Evolutionary conservation across 1,140 invertebrate species (phyloP), one percentile per base, ranked within the genome.

Genomic region (Agrypnia vestita): DNA sequence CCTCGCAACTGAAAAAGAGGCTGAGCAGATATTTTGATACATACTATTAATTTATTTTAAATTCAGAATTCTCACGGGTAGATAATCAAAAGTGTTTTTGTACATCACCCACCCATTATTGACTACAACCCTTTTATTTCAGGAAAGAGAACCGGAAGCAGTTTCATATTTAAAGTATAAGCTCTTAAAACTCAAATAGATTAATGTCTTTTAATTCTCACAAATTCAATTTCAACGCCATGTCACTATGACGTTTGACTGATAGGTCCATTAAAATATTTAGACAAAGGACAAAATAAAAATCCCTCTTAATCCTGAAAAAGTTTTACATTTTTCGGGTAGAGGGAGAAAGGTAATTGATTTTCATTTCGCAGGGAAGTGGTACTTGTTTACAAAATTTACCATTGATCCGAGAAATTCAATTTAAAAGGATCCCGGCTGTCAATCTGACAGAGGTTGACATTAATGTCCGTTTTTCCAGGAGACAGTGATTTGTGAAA

Each of bases 341-440:
- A 35, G n/a, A 56, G 6, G 9, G 59, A 21, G 19, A 62, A 62
- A 7, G 21, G 9, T 15, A 12, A 25, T 62, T 13, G 12, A 8
- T 62, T 62, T 35, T 62, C 49, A 35, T 35, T 35, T 35, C 25
- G 25, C n/a, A 62, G 19, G 21, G 25, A 62, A 62, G 25, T 62
- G 59, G 59, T 25, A 13, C 17, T 62, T 62, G 59, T 62, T 62
- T 62, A 25, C 9, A 12, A 62, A 62, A 62, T 62, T 62, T 17
- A 62, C 59, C 59, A n/a, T 35, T 62, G 59, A 62, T 62, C 59
- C 21, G 59, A 21, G 19, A 62, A 62, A 62, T 62, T 62, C 19
- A 12, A 62, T 25, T 25, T 11, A 56, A 56, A 56, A 56, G 53
- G 53, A 56, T 56, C n/a, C 53, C n/a, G 25, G 25, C 25, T 35